Percentiles rank a stretch among this genome's conserved stretches.
Conservation (phyloP, 2,113 vertebrate species). For the Tachysurus fulvidraco region DNA sequence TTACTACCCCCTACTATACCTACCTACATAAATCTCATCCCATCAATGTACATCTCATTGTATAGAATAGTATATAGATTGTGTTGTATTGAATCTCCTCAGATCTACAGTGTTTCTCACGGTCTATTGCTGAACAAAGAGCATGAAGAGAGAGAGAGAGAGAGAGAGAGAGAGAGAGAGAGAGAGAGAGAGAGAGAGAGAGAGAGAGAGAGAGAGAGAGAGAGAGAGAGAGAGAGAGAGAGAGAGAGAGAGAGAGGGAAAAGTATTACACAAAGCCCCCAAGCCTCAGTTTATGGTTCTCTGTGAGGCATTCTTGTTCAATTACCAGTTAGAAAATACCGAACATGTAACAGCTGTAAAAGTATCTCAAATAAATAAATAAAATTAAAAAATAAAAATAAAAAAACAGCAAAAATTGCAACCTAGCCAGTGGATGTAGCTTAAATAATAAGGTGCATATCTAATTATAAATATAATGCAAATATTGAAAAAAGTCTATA, state of each 20-base stretch:
- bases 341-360: too few relatives aligned
- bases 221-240: too few relatives aligned
- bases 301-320: too few relatives aligned
- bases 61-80: neutral
- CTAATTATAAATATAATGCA: too few relatives aligned
- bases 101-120: neutral
- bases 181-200: too few relatives aligned
- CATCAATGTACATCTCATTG: neutral
- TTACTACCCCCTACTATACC: neutral
- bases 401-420: neutral
- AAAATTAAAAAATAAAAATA: neutral
- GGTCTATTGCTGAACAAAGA: neutral
- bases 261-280: neutral
- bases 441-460: neutral
- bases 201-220: too few relatives aligned
- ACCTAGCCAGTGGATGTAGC: neutral
- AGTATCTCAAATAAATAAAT: too few relatives aligned
- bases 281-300: neutral
- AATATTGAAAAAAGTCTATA: too few relatives aligned
- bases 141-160: neutral
- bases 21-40: neutral
- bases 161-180: too few relatives aligned
- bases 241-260: too few relatives aligned
- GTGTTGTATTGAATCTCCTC: neutral
- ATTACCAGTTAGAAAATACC: too few relatives aligned